Conservation (phyloP, 2,113 vertebrate genomes). For the Xerus inauris region DNA sequence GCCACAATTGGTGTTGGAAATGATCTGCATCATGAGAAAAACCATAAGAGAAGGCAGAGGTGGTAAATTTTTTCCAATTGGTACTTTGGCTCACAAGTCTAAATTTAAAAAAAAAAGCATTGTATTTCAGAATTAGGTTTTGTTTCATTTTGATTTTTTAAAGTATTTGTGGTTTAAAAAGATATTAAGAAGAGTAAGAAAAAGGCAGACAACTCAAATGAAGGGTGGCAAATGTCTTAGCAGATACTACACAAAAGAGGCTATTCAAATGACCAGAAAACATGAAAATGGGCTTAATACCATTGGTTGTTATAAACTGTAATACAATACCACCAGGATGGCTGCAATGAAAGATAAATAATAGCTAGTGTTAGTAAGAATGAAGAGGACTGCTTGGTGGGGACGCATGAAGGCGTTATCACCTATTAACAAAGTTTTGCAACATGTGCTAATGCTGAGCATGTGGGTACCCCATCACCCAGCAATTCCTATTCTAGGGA, state of each 20-base stretch:
- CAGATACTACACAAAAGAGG: not conserved
- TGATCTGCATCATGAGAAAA: not conserved
- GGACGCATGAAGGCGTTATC: rapidly evolving
- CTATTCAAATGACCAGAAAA: not conserved
- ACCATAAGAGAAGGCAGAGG: not conserved
- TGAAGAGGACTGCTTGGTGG: not conserved
- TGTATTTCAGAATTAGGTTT: not conserved
- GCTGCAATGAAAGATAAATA: not conserved
- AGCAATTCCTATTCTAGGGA: not conserved
- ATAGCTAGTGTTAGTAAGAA: not conserved
- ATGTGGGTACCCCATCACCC: no score
- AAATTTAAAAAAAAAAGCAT: not conserved
- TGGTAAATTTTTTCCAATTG: not conserved
- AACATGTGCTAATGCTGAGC: not conserved
- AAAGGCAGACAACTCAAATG: not conserved
- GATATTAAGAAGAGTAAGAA: not conserved
- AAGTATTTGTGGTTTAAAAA: not conserved
- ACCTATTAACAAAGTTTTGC: not conserved
- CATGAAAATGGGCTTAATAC: not conserved
- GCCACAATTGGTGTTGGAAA: rapidly evolving
- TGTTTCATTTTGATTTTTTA: not conserved
- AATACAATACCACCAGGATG: not conserved
- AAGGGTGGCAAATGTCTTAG: constrained; percentile 25
- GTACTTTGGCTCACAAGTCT: not conserved
- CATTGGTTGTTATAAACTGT: no score